Evolutionary conservation across 1,140 invertebrate genomes (phyloP).

Genomic region (Eubasilissa regina): DNA sequence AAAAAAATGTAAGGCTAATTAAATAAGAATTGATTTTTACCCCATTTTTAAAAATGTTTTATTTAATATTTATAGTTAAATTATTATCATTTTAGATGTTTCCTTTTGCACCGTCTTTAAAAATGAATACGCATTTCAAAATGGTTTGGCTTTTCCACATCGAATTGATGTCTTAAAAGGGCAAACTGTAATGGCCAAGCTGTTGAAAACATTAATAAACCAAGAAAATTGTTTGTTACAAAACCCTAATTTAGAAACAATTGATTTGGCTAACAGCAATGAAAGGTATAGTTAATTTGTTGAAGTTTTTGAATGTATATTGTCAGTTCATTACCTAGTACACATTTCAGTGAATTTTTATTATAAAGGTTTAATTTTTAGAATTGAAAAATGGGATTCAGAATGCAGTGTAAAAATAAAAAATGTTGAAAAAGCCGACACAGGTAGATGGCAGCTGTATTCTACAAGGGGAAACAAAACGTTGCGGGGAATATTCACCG

Average conservation of each 20-base stretch:
- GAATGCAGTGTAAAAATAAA: conserved; percentile 54
- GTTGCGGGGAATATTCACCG: conserved; percentile 46
- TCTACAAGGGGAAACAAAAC: conserved; percentile 45
- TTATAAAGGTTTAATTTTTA: conserved; percentile 26
- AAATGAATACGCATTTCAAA: neutral
- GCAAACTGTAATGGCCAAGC: conserved; percentile 49
- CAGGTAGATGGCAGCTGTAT: conserved; percentile 49
- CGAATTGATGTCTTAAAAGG: conserved; percentile 14
- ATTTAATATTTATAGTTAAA: neutral
- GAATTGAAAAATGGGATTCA: conserved; percentile 49
- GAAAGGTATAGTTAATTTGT: conserved; percentile 40
- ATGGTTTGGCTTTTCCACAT: conserved; percentile 50
- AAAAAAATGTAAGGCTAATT: neutral
- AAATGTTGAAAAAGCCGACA: conserved; percentile 33
- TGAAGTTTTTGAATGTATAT: too few species aligned
- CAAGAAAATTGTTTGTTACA: conserved; percentile 51
- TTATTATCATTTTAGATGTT: conserved; percentile 11
- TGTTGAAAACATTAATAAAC: conserved; percentile 38
- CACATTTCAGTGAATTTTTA: neutral
- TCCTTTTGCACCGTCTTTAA: neutral
- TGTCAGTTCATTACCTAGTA: too few species aligned
- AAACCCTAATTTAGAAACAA: conserved; percentile 36
- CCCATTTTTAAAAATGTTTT: neutral
- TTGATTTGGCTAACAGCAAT: conserved; percentile 27
- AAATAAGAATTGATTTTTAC: neutral